phyloP scores from a whole-genome alignment of 2,113 vertebrate genomes.

The Oplegnathus fasciatus region DNA sequence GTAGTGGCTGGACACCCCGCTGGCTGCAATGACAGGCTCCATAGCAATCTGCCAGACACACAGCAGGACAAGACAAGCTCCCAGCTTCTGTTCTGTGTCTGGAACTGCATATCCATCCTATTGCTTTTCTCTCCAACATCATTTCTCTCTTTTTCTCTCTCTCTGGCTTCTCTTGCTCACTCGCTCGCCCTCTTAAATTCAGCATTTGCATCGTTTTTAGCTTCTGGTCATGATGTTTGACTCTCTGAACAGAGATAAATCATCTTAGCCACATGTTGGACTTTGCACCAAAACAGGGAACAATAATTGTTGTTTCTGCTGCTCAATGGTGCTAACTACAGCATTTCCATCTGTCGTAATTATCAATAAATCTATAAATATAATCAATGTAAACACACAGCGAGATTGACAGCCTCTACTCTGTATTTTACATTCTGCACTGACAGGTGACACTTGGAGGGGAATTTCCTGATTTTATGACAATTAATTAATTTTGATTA shows the following conservation, averaged over 20 bases:
- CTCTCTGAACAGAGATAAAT: conserved; percentile 23
- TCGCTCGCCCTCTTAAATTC: not conserved
- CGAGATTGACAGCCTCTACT: not conserved
- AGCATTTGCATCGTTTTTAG: conserved; percentile 46
- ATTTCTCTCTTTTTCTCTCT: conserved; percentile 10
- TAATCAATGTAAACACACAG: not conserved
- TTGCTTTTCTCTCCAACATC: conserved; percentile 58
- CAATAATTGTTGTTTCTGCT: not conserved
- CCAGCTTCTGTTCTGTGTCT: conserved; percentile 74
- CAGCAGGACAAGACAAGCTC: conserved; percentile 82
- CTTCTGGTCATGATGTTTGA: conserved; percentile 3
- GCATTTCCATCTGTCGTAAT: not conserved
- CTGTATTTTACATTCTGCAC: not conserved
- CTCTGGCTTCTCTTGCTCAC: not conserved
- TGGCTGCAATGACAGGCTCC: conserved; percentile 86
- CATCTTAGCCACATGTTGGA: not conserved
- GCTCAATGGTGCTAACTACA: not conserved
- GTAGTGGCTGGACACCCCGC: conserved; percentile 86
- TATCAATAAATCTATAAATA: not conserved
- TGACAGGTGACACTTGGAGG: not conserved
- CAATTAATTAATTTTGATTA: not conserved
- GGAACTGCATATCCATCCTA: conserved; percentile 66
- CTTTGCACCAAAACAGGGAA: not conserved
- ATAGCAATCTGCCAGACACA: conserved; percentile 82
- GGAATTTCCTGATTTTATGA: conserved; percentile 1